A percentile compares a stretch with the other conserved stretches of the same genome.
Evolutionary conservation across 2,797 vertebrate genomes (phyloP).

Genomic region (Dicrostonyx torquatus): DNA sequence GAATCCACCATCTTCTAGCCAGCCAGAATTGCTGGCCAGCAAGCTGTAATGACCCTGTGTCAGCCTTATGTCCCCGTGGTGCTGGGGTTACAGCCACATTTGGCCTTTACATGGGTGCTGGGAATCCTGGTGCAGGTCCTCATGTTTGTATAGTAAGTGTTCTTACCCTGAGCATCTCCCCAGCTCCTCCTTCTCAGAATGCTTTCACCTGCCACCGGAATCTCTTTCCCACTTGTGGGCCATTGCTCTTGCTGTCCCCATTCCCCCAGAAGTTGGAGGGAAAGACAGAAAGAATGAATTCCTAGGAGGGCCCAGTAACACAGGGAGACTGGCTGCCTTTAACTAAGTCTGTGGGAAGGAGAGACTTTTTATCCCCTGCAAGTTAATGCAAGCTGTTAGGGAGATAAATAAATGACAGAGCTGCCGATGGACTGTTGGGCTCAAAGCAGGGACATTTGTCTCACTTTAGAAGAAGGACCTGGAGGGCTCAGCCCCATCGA

Average conservation of each 20-base stretch:
- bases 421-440: conserved; percentile 76
- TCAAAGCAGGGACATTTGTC: conserved; percentile 86
- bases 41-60: background rate
- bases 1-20: background rate
- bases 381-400: conserved; percentile 79
- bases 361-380: conserved; percentile 78
- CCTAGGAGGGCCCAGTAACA: background rate
- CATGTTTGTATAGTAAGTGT: fast-evolving
- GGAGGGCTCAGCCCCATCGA: conserved; percentile 81
- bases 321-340: conserved; percentile 47
- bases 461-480: conserved; percentile 88
- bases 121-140: background rate
- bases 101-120: background rate
- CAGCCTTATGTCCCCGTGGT: background rate
- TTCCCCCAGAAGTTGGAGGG: background rate
- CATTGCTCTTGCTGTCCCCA: background rate
- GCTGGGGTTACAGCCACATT: background rate
- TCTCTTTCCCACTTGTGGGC: background rate
- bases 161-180: background rate
- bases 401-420: conserved; percentile 83
- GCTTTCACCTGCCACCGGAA: too few species aligned
- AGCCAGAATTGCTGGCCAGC: background rate
- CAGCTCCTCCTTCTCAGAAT: background rate
- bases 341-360: conserved; percentile 67
- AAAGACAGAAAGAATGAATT: background rate